Base-by-base conservation (phyloP, 2,113 vertebrate species). In the Peromyscus leucopus region DNA sequence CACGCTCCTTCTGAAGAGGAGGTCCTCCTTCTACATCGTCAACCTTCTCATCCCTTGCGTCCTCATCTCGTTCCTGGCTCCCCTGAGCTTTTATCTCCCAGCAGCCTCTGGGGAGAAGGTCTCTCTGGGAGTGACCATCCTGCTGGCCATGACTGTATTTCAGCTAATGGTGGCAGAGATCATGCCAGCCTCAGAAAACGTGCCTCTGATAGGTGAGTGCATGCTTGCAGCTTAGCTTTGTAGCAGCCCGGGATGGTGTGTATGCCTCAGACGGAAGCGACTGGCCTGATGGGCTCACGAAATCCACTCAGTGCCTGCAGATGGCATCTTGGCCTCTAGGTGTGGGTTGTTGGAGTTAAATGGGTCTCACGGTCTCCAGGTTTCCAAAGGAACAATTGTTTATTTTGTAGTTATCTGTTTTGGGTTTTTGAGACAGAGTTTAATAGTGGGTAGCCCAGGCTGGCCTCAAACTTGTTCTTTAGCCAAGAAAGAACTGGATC, bases 21-120 rank as follows among this genome's bases (percentile, higher is more conserved):
- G 99, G 76, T 99, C 99, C 26, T 99, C 99, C 0, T 99, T 99
- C 98, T 99, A 99, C 97, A 99, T 99, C 74, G 99, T 99, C 98
- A 99, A 99, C 96, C 97, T 99, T 88, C 98, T 99, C 75, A 98
- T 99, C 75, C 99, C 99, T 24, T 99, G 99, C 65, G 98, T 99
- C 96, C 99, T 99, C 98, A 99, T 99, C 88, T 99, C 99, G 10
- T 99, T 99, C 96, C 98, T 99, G 91, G 99, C 99, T 9, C 99
- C 99, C 0, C 98, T 99, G 97, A 99, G 99, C 80, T 99, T 99
- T 98, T 99, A 99, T 96, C 99, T 99, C 86, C 99, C 99, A 9
- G 99, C 99, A 13, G 99, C 99, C 98, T 99, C 99, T 0, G 99
- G 99, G 67, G 99, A 99, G 98, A 99, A 99, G 98, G 99, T 99